phyloP scores from a whole-genome alignment of 2,888 invertebrate species.

The Cenopis cana region DNA sequence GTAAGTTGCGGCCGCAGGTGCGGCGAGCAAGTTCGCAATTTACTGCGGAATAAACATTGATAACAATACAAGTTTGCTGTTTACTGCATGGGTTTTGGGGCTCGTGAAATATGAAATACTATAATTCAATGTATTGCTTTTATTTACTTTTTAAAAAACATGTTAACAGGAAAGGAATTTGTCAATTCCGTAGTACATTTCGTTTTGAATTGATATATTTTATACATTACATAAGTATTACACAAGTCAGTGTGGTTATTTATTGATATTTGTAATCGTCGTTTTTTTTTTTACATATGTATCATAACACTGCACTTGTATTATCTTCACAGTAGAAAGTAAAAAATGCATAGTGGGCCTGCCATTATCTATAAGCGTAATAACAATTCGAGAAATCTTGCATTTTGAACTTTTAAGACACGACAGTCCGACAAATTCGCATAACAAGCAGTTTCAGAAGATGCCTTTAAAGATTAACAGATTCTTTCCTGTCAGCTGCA shows the following conservation, averaged over 20 bases:
- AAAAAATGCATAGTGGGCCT: background rate
- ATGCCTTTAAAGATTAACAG: background rate
- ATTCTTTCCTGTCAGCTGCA: too few species aligned
- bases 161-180: background rate
- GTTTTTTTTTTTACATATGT: too few species aligned
- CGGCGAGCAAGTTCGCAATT: constrained; percentile 38
- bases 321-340: background rate
- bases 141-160: constrained; percentile 3
- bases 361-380: background rate
- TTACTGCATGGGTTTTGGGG: background rate
- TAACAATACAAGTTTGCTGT: constrained; percentile 37
- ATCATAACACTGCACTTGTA: background rate
- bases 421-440: background rate
- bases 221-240: too few species aligned
- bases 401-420: background rate
- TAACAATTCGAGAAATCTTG: background rate
- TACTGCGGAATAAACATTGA: constrained; percentile 41
- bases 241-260: too few species aligned
- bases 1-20: constrained; percentile 45
- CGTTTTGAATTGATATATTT: background rate
- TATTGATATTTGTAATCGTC: too few species aligned
- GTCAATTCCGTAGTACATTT: background rate
- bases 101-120: background rate
- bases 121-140: constrained; percentile 1
- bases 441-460: background rate